These are phyloP conservation scores for Pagrus major DNA, from an alignment of 2,113 vertebrate genomes.

Conservation along the genomic window DNA sequence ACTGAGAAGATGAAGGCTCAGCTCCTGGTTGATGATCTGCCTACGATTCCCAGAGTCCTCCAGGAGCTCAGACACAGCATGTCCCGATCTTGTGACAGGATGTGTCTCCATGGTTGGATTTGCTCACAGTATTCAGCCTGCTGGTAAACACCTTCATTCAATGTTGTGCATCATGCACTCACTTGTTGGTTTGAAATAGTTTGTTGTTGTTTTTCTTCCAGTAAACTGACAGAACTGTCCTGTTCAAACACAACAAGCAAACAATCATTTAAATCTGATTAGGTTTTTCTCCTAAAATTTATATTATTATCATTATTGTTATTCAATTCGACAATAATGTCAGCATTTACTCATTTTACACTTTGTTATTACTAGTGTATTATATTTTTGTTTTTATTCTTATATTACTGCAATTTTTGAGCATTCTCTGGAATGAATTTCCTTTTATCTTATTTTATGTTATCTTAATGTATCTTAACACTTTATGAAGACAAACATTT, in stretches of 20 bases:
- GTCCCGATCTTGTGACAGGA: not conserved
- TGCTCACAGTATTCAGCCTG: not conserved
- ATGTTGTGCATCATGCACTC: not conserved
- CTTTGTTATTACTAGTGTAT: too few species aligned
- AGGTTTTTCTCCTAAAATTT: too few species aligned
- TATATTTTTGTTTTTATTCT: too few species aligned
- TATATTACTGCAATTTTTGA: too few species aligned
- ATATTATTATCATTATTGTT: too few species aligned
- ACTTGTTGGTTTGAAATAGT: not conserved
- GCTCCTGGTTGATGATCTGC: conserved; percentile 20
- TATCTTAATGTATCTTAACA: too few species aligned
- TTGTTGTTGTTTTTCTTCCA: not conserved
- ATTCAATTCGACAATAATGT: too few species aligned
- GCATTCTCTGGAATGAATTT: too few species aligned
- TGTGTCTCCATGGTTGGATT: conserved; percentile 2
- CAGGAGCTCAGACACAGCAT: not conserved
- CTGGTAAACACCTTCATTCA: not conserved
- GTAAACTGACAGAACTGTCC: not conserved
- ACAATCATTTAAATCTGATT: not conserved
- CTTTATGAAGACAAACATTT: too few species aligned
- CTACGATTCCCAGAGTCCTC: conserved; percentile 45
- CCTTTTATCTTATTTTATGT: too few species aligned
- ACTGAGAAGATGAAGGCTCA: conserved; percentile 52
- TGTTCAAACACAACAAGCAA: conserved; percentile 26
- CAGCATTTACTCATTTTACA: too few species aligned